phyloP scores from a whole-genome alignment of 1,140 invertebrate species.

The Calliopsis andreniformis region DNA sequence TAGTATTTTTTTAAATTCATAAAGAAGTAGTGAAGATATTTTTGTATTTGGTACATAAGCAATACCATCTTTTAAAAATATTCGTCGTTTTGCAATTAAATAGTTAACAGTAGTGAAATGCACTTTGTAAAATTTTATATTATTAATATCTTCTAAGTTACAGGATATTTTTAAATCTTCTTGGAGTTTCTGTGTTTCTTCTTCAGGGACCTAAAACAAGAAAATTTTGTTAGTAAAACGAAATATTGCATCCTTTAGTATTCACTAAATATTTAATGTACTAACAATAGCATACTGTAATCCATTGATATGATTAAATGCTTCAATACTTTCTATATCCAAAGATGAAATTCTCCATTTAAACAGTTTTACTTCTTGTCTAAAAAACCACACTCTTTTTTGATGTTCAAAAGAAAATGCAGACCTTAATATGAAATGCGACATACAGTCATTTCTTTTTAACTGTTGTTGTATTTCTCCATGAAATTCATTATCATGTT shows the following conservation, averaged over 20 bases:
- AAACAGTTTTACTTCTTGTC: constrained; percentile 95
- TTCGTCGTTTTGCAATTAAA: constrained; percentile 89
- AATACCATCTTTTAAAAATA: constrained; percentile 90
- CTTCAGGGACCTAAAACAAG: constrained; percentile 83
- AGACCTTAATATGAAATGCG: constrained; percentile 95
- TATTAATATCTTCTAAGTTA: constrained; percentile 82
- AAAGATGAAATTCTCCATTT: constrained; percentile 89
- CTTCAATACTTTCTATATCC: constrained; percentile 83
- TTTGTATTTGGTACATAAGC: constrained; percentile 94
- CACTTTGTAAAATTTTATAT: constrained; percentile 90
- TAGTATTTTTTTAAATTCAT: constrained; percentile 89
- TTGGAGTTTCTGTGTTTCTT: constrained; percentile 85
- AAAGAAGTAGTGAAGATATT: constrained; percentile 90
- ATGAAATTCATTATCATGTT: constrained; percentile 74
- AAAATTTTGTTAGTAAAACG: background rate
- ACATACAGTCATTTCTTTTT: constrained; percentile 91
- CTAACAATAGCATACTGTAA: constrained; percentile 84
- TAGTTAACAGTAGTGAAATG: constrained; percentile 91
- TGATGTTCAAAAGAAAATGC: constrained; percentile 88
- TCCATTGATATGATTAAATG: constrained; percentile 89
- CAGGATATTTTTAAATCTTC: constrained; percentile 82
- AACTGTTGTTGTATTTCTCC: constrained; percentile 84
- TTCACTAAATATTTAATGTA: constrained; percentile 7
- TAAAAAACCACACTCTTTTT: constrained; percentile 93
- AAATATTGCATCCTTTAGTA: background rate